Evolutionary conservation across 2,888 invertebrate genomes (phyloP).

Genomic region (Tenthredo notha): DNA sequence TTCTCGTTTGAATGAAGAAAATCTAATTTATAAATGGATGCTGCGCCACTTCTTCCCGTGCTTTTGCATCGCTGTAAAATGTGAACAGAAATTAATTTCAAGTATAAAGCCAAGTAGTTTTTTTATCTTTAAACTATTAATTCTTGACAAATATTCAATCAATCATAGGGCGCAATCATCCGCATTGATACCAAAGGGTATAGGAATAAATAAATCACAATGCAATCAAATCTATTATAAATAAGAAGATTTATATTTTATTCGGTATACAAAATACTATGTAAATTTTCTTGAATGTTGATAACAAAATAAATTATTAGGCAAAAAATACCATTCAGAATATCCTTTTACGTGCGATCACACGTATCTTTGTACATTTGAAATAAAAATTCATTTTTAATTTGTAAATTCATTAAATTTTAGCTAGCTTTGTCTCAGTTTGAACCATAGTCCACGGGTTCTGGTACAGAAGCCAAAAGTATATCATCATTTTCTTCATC

Average conservation of each 20-base stretch:
- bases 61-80: neutral
- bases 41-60: neutral
- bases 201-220: neutral
- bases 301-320: slow-evolving; percentile 13
- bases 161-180: neutral
- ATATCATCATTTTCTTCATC: slow-evolving; percentile 70
- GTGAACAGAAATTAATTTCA: neutral
- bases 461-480: slow-evolving; percentile 57
- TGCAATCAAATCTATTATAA: neutral
- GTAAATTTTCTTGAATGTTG: slow-evolving; percentile 25
- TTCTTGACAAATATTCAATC: neutral
- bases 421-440: neutral
- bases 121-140: neutral
- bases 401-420: neutral
- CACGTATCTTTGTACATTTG: neutral
- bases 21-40: neutral
- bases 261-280: neutral
- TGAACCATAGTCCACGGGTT: neutral
- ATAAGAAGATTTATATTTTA: slow-evolving; percentile 23
- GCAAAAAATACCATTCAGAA: neutral
- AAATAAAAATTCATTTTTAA: slow-evolving; percentile 12
- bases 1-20: neutral
- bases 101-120: neutral
- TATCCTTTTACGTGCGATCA: neutral
- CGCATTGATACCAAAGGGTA: slow-evolving; percentile 25